Base-by-base conservation (phyloP, 2,797 vertebrate species). In the Semaprochilodus insignis region DNA sequence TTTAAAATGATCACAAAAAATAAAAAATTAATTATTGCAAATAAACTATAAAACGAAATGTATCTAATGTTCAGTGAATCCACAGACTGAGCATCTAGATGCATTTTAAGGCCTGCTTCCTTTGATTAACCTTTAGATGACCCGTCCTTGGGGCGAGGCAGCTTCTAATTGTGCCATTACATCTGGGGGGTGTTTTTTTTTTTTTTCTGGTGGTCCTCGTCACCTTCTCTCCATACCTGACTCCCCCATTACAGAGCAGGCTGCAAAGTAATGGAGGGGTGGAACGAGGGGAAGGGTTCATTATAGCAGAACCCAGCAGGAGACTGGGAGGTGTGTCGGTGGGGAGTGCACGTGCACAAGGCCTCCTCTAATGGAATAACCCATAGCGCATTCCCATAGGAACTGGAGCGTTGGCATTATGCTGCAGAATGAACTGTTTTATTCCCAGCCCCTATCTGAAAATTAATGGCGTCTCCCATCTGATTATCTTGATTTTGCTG, bases 101-200 rank as follows among this genome's bases (percentile, higher is more conserved):
- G 75, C 89, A 93, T 92, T 90, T 88, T 90, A 80, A 91, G 86
- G 91, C 89, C 91, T 92, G 93, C 92, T 95, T 96, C 93, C 91
- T 95, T 93, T 91, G 89, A 94, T 95, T 96, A 96, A 95, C 93
- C 94, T 95, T 86, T 85, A 80, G 87, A 89, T 93, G 93, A 95
- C 93, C 92, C 91, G 83, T 77, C 85, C 93, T 92, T 83, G n/a
- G 83, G 93, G 93, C 91, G 40, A 90, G 92, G 90, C 77, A 78
- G 71, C 16, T 88, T 88, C 88, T 91, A 90, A 85, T 84, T 86
- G 82, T 87, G 92, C 91, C 84, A 90, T 91, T 92, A 82, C 86
- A 27, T 87, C 83, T 16, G 13, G 86, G 89, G 83, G 81, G 15
- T n/a, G 55, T 15, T 67, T 67, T 67, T 66, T 15, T 67, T 67